Base-by-base conservation (phyloP, 2,113 vertebrate species). In the Elanoides forficatus region DNA sequence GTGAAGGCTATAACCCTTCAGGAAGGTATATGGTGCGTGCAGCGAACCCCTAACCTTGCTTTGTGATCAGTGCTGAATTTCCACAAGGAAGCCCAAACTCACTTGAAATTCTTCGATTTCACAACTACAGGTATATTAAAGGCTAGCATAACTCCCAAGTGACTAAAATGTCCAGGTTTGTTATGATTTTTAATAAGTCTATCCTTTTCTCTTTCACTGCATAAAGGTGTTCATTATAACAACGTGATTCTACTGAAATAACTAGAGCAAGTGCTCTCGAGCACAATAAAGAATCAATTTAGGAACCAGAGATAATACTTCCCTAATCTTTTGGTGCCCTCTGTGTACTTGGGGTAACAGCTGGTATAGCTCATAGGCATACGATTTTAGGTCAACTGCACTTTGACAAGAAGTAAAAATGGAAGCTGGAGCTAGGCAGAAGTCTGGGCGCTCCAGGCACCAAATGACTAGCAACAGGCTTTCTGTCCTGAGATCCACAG, bases 241-340 rank as follows among this genome's bases (percentile, higher is more conserved):
- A 30, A 0, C 4, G 13, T 2, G 45, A 10, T 62, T 76, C 6
- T 42, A 42, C 15, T 62, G 52, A 56, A 52, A 47, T 22, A 52
- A 29, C 23, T 25, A 32, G 8, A 79, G 34, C 7, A 22, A 53
- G 30, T 42, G 22, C 32, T 60, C 38, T 59, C 43, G 13, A 90
- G 34, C 43, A 30, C 26, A 27, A 1, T 10, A 3, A 50, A 50
- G 32, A 26, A 58, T 18, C 60, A 30, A 1, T 7, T 0, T 1
- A 63, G 26, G 13, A 56, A 43, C 9, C 8, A 25, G 11, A 63
- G 45, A 21, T 9, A 20, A 34, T 21, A 23, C 17, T 48, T 79
- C 42, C 11, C 43, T 43, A 5, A 23, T 45, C 23, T 56, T 60
- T 36, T 92, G 53, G n/a, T 12, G 43, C 0, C 9, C 17, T 56